Conservation (phyloP, 2,797 vertebrate species). For the Neosilurus hyrtlii region DNA sequence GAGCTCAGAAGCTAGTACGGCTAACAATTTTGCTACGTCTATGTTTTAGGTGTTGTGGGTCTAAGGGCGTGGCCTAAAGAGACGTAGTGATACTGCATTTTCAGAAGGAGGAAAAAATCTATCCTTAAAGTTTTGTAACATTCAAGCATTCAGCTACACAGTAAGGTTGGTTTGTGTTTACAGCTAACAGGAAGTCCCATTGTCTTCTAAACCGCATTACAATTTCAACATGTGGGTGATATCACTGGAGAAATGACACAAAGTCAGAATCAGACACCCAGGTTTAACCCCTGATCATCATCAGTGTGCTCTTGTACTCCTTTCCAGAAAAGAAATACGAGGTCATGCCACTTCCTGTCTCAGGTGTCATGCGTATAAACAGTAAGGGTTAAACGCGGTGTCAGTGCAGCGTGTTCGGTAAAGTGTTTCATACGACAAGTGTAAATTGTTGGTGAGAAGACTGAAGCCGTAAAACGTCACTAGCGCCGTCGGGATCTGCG, state of each 20-base stretch:
- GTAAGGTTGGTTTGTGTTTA: not conserved
- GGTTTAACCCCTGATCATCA: not conserved
- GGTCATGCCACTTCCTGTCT: conserved; percentile 3
- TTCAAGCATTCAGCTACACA: not conserved
- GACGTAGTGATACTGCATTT: not conserved
- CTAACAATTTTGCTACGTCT: not conserved
- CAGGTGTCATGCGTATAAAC: no score
- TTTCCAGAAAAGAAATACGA: not conserved
- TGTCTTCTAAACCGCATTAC: not conserved
- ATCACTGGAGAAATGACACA: not conserved
- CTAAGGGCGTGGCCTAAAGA: not conserved
- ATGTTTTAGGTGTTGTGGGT: not conserved
- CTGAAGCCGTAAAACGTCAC: not conserved
- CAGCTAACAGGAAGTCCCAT: not conserved
- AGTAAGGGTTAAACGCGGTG: not conserved
- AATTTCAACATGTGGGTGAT: not conserved
- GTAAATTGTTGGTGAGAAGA: not conserved
- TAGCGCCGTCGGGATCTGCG: not conserved
- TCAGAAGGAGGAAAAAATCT: not conserved
- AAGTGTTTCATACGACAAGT: not conserved
- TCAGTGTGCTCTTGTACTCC: not conserved
- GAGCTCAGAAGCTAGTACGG: not conserved
- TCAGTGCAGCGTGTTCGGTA: not conserved
- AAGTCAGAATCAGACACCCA: not conserved
- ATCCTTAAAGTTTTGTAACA: not conserved